Conservation (phyloP, 2,797 vertebrate genomes). For the Lepidocolaptes lacrymiger region DNA sequence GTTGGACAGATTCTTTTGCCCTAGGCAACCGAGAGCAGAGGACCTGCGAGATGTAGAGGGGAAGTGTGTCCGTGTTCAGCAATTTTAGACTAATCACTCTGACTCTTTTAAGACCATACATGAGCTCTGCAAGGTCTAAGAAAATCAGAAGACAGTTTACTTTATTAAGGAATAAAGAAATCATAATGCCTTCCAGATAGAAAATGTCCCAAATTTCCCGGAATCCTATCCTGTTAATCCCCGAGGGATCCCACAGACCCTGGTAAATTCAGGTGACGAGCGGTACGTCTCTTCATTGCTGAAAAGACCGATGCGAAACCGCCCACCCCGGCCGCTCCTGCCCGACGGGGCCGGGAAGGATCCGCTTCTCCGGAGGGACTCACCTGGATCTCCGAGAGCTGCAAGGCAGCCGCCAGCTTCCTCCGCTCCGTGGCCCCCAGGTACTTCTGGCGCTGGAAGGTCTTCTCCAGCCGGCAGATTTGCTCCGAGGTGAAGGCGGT, state of each 20-base stretch:
- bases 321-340: neutral
- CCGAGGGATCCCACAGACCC: neutral
- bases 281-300: fast-evolving
- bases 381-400: constrained; percentile 83
- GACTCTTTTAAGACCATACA: neutral
- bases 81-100: neutral
- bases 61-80: fast-evolving
- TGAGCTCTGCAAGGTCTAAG: fast-evolving
- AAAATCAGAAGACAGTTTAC: neutral
- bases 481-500: constrained; percentile 82
- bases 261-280: neutral
- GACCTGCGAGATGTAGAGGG: neutral
- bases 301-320: fast-evolving
- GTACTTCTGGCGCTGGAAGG: constrained; percentile 79
- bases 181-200: fast-evolving
- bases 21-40: neutral
- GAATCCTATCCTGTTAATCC: neutral
- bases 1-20: neutral
- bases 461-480: constrained; percentile 75
- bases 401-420: constrained; percentile 74
- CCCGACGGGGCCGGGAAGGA: neutral
- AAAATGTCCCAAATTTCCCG: neutral
- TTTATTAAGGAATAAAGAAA: neutral
- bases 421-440: constrained; percentile 75
- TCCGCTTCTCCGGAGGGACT: neutral